Evolutionary conservation across 2,113 vertebrate species (phyloP).

Genomic region (Rhinopithecus roxellana): DNA sequence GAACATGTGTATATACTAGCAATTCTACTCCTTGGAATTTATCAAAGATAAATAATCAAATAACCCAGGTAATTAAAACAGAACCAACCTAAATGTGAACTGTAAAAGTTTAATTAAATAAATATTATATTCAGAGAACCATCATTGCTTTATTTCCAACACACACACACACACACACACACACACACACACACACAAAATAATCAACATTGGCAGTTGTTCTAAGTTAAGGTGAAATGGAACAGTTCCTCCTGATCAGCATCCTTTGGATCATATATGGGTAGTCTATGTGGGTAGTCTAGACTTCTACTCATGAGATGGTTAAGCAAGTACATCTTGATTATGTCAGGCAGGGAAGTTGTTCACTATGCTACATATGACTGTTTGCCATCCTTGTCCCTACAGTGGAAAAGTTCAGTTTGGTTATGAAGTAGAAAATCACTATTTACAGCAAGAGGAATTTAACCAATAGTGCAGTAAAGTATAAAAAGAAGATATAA

Average conservation of each 20-base stretch:
- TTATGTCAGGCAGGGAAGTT: background rate
- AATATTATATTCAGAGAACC: slow-evolving; percentile 33
- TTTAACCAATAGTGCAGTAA: background rate
- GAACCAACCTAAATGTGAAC: slow-evolving; percentile 40
- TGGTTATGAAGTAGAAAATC: background rate
- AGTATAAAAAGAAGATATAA: background rate
- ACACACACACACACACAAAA: background rate
- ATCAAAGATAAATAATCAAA: slow-evolving; percentile 52
- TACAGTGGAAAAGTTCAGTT: background rate
- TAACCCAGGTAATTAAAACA: slow-evolving; percentile 61
- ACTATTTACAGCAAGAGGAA: background rate
- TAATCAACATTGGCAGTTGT: background rate
- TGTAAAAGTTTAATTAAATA: slow-evolving; percentile 40
- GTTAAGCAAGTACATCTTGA: background rate
- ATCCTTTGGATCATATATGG: background rate
- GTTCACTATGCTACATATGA: background rate
- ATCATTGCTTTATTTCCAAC: slow-evolving; percentile 6
- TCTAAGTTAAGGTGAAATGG: background rate
- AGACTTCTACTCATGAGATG: background rate
- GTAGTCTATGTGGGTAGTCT: background rate
- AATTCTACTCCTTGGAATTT: slow-evolving; percentile 26
- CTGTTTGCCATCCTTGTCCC: background rate
- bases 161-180: background rate
- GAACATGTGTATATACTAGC: background rate
- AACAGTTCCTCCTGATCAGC: background rate